These are phyloP conservation scores for Leptinotarsa undecemlineata DNA, from an alignment of 1,140 invertebrate species.

Conservation along the genomic window DNA sequence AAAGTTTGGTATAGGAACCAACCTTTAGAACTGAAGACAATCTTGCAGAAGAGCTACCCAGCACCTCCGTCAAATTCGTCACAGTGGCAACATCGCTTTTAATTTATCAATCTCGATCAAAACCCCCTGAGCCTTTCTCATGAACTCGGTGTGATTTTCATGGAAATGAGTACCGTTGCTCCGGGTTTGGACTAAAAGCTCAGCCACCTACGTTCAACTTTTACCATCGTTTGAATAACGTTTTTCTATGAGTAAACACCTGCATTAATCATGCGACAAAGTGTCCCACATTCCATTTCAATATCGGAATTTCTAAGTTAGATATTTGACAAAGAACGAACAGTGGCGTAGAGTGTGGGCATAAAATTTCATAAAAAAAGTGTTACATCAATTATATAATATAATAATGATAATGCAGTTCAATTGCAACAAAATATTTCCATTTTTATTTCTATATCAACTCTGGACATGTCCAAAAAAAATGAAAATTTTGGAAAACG, in stretches of 20 bases:
- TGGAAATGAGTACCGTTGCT: constrained; percentile 34
- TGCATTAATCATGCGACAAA: constrained; percentile 26
- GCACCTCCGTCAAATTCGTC: no score
- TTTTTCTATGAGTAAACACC: constrained; percentile 21
- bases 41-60: no score
- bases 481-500: neutral
- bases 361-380: neutral
- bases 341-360: neutral
- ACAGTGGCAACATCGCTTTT: neutral
- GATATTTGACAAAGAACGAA: neutral
- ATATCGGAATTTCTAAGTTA: constrained; percentile 13
- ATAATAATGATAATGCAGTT: neutral
- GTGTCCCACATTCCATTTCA: constrained; percentile 28
- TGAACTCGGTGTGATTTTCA: constrained; percentile 41
- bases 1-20: no score
- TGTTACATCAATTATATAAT: neutral
- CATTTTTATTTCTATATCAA: neutral
- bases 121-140: constrained; percentile 36
- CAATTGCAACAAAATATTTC: neutral
- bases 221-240: constrained; percentile 21
- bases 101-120: neutral
- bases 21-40: no score
- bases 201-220: constrained; percentile 1
- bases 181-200: constrained; percentile 9
- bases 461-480: no score